Conservation (phyloP, 2,888 invertebrate genomes). For the Euzetes globulus region DNA sequence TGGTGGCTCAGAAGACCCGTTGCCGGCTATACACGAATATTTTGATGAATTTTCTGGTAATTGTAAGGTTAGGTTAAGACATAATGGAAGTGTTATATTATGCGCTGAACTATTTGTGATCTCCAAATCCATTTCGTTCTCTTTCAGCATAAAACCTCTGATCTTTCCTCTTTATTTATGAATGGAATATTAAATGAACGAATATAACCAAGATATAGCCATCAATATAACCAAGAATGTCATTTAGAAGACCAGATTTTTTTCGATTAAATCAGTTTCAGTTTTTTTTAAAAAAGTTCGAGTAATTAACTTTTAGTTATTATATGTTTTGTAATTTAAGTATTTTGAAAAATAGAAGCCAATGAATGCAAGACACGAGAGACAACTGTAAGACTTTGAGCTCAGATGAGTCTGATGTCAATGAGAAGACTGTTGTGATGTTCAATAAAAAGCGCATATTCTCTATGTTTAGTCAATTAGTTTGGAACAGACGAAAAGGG, state of each 20-base stretch:
- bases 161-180: neutral
- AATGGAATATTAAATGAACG: neutral
- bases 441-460: neutral
- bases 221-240: neutral
- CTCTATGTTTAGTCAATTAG: conserved; percentile 1
- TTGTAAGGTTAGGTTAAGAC: neutral
- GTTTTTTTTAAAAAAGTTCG: neutral
- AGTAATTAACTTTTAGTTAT: neutral
- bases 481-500: neutral
- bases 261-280: neutral
- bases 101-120: neutral
- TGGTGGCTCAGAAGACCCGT: neutral
- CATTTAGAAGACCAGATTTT: neutral
- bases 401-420: neutral
- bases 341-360: neutral
- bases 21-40: neutral
- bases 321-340: neutral
- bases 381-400: conserved; percentile 12
- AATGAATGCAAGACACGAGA: neutral
- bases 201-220: no score
- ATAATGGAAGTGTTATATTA: neutral
- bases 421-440: neutral
- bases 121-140: neutral
- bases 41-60: neutral
- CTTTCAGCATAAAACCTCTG: neutral